Evolutionary conservation across 2,888 invertebrate genomes (phyloP), one percentile per base, ranked within the genome.

Genomic region (Orchesellides sinensis): DNA sequence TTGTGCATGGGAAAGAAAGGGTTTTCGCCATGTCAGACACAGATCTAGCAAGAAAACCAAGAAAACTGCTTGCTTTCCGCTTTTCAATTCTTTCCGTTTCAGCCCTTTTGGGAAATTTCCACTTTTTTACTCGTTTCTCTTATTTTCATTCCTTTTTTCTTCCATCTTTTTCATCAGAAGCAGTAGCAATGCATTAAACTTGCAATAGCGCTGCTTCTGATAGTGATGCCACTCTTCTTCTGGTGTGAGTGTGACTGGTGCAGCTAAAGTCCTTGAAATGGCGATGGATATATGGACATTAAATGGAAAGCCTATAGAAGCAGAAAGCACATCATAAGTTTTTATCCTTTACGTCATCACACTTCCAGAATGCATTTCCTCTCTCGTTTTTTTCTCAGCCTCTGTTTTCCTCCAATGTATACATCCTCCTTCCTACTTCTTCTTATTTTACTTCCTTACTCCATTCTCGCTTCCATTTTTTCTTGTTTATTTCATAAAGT

Each of bases 341-440:
- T 77, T 77, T 77, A 77, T 77, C 40, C 63, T 69, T 68, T 77
- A 78, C 70, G 78, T 78, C 78, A 78, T 61, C 77, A 68, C 68
- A 45, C 66, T 77, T 77, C 77, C 77, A 68, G 25, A 78, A 69
- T 70, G 78, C 78, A 78, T 68, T 69, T 78, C 40, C 78, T 40
- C 40, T 56, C 66, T 65, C 29, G 12, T 1, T 65, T 49, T 59
- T 56, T 35, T 29, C 19, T 21, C 29, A 23, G n/a, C n/a, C 56
- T 49, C n/a, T 59, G 27, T n/a, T 27, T 4, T 5, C 6, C 29
- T 47, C 14, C 4, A 17, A 21, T 21, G 3, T 19, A 6, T 17
- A 29, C 32, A 29, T 59, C 29, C 59, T 59, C 27, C 23, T 25
- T 59, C 32, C 32, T 59, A 40, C 40, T 40, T 40, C n/a, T 21